phyloP scores from a whole-genome alignment of 2,888 invertebrate species.

The Cataglyphis cursor region DNA sequence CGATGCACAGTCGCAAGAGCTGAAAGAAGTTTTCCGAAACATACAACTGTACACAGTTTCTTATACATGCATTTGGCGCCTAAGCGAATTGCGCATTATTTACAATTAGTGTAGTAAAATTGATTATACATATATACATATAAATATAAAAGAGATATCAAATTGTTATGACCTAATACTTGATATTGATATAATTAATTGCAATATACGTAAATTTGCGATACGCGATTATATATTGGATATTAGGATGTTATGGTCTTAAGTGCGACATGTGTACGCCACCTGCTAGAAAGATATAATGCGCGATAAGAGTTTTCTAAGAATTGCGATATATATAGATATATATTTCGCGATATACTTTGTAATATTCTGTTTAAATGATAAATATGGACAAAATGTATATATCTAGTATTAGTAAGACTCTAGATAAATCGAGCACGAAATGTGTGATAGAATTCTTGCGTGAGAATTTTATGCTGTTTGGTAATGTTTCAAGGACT shows the following conservation, averaged over 20 bases:
- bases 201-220: not conserved
- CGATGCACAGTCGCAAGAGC: not conserved
- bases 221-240: slow-evolving; percentile 7
- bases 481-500: slow-evolving; percentile 23
- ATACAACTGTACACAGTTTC: slow-evolving; percentile 22
- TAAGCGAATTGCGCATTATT: slow-evolving; percentile 31
- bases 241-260: slow-evolving; percentile 24
- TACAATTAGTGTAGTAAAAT: not conserved
- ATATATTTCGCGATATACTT: not conserved
- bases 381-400: slow-evolving; percentile 39
- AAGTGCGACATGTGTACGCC: not conserved
- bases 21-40: slow-evolving; percentile 12
- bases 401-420: slow-evolving; percentile 44
- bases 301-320: slow-evolving; percentile 35
- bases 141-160: not conserved
- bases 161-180: slow-evolving; percentile 40
- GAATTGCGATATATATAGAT: not conserved
- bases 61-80: slow-evolving; percentile 2
- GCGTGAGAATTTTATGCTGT: slow-evolving; percentile 25
- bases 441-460: slow-evolving; percentile 6
- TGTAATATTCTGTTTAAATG: slow-evolving; percentile 37
- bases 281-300: slow-evolving; percentile 1
- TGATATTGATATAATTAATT: slow-evolving; percentile 18
- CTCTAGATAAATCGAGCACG: slow-evolving; percentile 26
- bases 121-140: not conserved